These are phyloP conservation scores for Telmatochromis sp. DNA, from an alignment of 2,113 vertebrate species.

Conservation along the genomic window DNA sequence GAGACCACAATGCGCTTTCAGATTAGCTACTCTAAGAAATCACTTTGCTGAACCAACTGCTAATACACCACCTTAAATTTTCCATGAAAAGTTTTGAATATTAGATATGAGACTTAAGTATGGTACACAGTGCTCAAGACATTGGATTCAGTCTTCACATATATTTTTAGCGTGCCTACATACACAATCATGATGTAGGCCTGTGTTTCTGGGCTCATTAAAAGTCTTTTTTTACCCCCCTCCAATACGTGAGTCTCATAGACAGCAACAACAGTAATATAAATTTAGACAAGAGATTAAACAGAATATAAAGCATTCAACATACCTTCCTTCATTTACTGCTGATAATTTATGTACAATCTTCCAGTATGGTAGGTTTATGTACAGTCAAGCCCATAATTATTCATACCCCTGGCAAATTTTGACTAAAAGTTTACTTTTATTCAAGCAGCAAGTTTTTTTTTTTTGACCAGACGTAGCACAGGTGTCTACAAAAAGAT, in stretches of 20 bases:
- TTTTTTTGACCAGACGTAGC: fast-evolving
- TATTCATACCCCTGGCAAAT: not conserved
- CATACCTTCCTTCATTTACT: not conserved
- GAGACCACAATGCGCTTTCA: not conserved
- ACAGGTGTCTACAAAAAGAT: not conserved
- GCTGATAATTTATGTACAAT: not conserved
- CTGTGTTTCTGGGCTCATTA: not conserved
- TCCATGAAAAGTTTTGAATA: not conserved
- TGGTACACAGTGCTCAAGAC: not conserved
- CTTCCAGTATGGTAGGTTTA: not conserved
- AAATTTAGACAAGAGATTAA: not conserved
- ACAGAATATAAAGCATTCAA: not conserved
- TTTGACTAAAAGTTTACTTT: not conserved
- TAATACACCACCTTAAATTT: not conserved
- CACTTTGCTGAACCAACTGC: not conserved
- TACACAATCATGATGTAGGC: not conserved
- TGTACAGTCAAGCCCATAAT: not conserved
- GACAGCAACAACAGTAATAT: not conserved
- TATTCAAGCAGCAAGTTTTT: not conserved
- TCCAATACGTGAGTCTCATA: not conserved
- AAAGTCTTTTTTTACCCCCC: not conserved
- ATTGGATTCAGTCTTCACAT: not conserved
- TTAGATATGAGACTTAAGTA: not conserved
- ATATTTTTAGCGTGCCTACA: not conserved
- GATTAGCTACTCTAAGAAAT: not conserved